Evolutionary conservation across 2,888 invertebrate genomes (phyloP).

Genomic region (Lissocephala sabroskyi): DNA sequence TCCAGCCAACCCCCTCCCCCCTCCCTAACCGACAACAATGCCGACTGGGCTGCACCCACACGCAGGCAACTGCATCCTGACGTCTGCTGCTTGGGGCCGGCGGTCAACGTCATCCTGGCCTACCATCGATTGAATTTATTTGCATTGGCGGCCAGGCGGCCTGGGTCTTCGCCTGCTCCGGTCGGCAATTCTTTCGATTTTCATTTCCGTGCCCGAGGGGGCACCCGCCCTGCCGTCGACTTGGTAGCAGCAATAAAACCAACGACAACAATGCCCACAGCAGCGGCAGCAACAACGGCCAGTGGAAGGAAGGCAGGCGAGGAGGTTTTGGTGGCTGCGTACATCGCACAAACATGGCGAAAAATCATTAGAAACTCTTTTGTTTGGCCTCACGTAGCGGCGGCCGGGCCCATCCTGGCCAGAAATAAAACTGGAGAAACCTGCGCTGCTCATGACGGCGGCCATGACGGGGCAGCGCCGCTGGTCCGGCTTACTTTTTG

Average conservation of each 20-base stretch:
- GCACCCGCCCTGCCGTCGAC: slow-evolving; percentile 13
- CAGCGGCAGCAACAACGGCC: too few species aligned
- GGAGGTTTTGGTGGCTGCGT: neutral
- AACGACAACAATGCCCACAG: slow-evolving; percentile 24
- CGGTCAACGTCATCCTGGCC: slow-evolving; percentile 25
- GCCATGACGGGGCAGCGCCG: slow-evolving; percentile 13
- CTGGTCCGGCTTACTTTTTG: slow-evolving; percentile 3
- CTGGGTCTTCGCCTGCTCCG: too few species aligned
- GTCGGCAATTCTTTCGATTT: slow-evolving; percentile 64
- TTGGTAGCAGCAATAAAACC: slow-evolving; percentile 20
- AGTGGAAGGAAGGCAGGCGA: too few species aligned
- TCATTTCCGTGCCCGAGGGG: slow-evolving; percentile 56
- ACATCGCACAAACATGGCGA: slow-evolving; percentile 53
- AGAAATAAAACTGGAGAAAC: slow-evolving; percentile 56
- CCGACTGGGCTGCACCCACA: slow-evolving; percentile 16
- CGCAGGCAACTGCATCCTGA: slow-evolving; percentile 31
- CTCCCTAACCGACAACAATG: neutral
- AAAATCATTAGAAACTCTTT: slow-evolving; percentile 68
- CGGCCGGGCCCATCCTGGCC: neutral
- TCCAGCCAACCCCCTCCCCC: slow-evolving; percentile 20
- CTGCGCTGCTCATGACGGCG: slow-evolving; percentile 12
- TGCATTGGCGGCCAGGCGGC: slow-evolving; percentile 44
- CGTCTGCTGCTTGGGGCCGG: too few species aligned
- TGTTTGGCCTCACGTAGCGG: slow-evolving; percentile 50
- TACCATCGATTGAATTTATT: slow-evolving; percentile 67